A percentile compares a stretch with the other conserved stretches of the same genome.
Conservation (phyloP, 1,140 invertebrate genomes). For the honey bee (Apis mellifera) region Amel_HAv3.1 CM009934.2:3791501-3792000, state of each 20-base stretch:
- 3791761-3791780: slow-evolving; percentile 66
- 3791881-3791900: slow-evolving; percentile 49
- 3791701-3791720: slow-evolving; percentile 64
- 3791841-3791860: slow-evolving; percentile 43
- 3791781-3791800: slow-evolving; percentile 62
- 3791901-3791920: slow-evolving; percentile 64
- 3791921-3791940: slow-evolving; percentile 55
- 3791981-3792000: too few species aligned
- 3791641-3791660: neutral
- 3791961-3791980: too few species aligned
- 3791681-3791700: slow-evolving; percentile 46
- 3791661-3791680: slow-evolving; percentile 21
- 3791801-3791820: slow-evolving; percentile 55
- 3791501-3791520: slow-evolving; percentile 41
- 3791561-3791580: neutral
- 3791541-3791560: slow-evolving; percentile 34
- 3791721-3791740: slow-evolving; percentile 71
- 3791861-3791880: slow-evolving; percentile 56
- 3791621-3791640: too few species aligned
- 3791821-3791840: slow-evolving; percentile 52
- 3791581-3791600: too few species aligned
- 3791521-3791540: slow-evolving; percentile 60
- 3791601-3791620: neutral
- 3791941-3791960: neutral
- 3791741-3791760: slow-evolving; percentile 51